Evolutionary conservation across 2,888 invertebrate genomes (phyloP), one percentile per base, ranked within the genome.

Genomic region (Clistopyga incitator): DNA sequence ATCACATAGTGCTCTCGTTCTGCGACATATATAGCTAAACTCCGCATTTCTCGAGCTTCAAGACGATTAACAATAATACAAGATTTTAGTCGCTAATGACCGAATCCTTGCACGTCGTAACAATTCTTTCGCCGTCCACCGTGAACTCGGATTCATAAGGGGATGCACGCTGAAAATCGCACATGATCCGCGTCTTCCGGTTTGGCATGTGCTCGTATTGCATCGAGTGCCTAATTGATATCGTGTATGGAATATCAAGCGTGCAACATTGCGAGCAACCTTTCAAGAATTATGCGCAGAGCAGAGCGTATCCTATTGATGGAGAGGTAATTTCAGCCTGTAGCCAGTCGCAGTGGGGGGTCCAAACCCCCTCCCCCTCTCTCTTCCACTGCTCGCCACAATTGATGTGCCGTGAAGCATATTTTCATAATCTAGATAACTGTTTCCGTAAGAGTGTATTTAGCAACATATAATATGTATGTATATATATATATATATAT

Each of bases 401-500:
- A 61, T 61, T 61, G n/a, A 18, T 34, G 11, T 25, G 56, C 56
- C 56, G 34, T 38, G n/a, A 18, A 61, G 34, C 61, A 8, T 61
- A 10, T 18, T 20, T 18, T 11, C 2, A 42, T 11, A 64, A 42
- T 64, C 59, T 2, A 25, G n/a, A 29, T 2, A 56, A 56, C 23
- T 15, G 15, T 61, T 61, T 38, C 0, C 34, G 10, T n/a, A n/a
- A 1, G 8, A 34, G 8, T 2, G 34, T 61, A 38, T 61, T 61
- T 34, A 61, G 61, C 38, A 15, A 59, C 29, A 38, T 61, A 61
- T 61, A 38, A n/a, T n/a, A n/a, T n/a, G n/a, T n/a, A n/a, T n/a
- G n/a, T n/a, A n/a, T n/a, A n/a, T n/a, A n/a, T n/a, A n/a, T n/a
- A n/a, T n/a, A n/a, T n/a, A n/a, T n/a, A n/a, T n/a, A n/a, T n/a